These are phyloP conservation scores for Samia ricini DNA, from an alignment of 1,140 invertebrate species.

Conservation along the genomic window DNA sequence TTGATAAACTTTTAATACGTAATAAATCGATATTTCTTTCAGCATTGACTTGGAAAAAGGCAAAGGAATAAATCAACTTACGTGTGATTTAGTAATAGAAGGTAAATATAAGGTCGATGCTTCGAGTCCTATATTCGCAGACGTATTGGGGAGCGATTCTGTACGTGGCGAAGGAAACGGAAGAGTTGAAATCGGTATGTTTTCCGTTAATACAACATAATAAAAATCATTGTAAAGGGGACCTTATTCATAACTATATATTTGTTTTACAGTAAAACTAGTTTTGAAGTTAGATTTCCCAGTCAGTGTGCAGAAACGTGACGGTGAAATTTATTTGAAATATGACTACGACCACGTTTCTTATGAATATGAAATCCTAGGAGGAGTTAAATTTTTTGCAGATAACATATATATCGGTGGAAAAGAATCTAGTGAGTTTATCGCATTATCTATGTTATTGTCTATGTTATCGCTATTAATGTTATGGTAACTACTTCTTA, in stretches of 20 bases:
- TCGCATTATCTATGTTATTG: not conserved
- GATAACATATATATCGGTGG: slow-evolving; percentile 5
- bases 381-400: not conserved
- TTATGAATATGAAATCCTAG: not conserved
- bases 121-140: slow-evolving; percentile 19
- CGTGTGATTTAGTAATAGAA: slow-evolving; percentile 22
- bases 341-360: not conserved
- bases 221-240: too few relatives aligned
- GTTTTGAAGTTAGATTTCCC: slow-evolving; percentile 4
- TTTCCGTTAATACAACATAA: not conserved
- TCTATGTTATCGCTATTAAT: too few relatives aligned
- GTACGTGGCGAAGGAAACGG: slow-evolving; percentile 25
- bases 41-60: not conserved
- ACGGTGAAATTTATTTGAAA: slow-evolving; percentile 8
- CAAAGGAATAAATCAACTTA: slow-evolving; percentile 3
- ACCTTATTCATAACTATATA: too few relatives aligned
- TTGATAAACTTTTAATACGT: too few relatives aligned
- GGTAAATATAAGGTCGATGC: slow-evolving; percentile 23
- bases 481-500: not conserved
- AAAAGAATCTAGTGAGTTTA: slow-evolving; percentile 7
- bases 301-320: not conserved
- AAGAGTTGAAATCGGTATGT: slow-evolving; percentile 28
- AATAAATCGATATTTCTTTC: not conserved
- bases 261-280: slow-evolving; percentile 19
- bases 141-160: slow-evolving; percentile 17